These are phyloP conservation scores for Megastigmus dorsalis DNA, from an alignment of 2,888 invertebrate genomes.

Conservation along the genomic window DNA sequence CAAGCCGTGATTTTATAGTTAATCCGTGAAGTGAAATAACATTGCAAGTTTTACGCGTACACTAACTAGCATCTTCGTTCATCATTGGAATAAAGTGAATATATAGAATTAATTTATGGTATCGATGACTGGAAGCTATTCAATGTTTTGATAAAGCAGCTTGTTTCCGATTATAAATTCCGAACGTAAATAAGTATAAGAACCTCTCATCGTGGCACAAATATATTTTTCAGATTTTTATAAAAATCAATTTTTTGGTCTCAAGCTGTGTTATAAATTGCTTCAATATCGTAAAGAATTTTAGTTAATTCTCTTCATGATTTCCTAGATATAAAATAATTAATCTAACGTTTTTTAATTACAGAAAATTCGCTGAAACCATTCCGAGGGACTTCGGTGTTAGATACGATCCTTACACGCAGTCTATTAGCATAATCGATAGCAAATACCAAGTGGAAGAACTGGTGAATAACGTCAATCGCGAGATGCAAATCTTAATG, in stretches of 20 bases:
- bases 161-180: neutral
- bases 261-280: too few relatives aligned
- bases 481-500: slow-evolving; percentile 86
- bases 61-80: neutral
- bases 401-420: slow-evolving; percentile 96
- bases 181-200: too few relatives aligned
- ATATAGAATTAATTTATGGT: neutral
- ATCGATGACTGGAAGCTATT: neutral
- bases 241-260: too few relatives aligned
- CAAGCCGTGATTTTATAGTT: neutral
- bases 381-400: slow-evolving; percentile 96
- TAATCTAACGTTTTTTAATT: slow-evolving; percentile 26
- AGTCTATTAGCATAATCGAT: slow-evolving; percentile 94
- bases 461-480: slow-evolving; percentile 86
- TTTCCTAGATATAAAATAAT: too few relatives aligned
- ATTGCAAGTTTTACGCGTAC: neutral
- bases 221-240: too few relatives aligned
- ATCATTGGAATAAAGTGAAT: neutral
- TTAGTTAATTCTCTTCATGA: too few relatives aligned
- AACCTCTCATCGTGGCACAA: too few relatives aligned
- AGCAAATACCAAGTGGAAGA: slow-evolving; percentile 92
- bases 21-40: neutral
- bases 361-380: slow-evolving; percentile 91
- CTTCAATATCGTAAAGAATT: too few relatives aligned
- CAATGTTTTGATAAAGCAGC: neutral